phyloP scores from a whole-genome alignment of 2,888 invertebrate species.

The Helleia helle region DNA sequence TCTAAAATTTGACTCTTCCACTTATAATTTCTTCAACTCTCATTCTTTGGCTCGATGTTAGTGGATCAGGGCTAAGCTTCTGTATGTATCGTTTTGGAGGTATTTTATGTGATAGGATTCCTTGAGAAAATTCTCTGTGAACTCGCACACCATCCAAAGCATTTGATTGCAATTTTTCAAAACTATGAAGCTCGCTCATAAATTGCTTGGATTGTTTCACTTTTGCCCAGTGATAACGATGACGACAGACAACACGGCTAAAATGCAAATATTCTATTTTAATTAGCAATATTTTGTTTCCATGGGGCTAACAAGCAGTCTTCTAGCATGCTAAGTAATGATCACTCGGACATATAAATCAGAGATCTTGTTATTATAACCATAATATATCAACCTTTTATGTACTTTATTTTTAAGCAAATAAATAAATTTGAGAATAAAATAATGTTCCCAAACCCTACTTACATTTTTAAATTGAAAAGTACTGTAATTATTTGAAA shows the following conservation, averaged over 20 bases:
- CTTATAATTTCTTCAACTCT: slow-evolving; percentile 59
- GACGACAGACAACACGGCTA: slow-evolving; percentile 78
- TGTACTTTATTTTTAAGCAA: too few relatives aligned
- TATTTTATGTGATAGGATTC: slow-evolving; percentile 65
- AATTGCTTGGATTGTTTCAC: slow-evolving; percentile 72
- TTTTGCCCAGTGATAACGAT: slow-evolving; percentile 70
- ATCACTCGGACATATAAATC: too few relatives aligned
- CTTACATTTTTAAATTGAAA: too few relatives aligned
- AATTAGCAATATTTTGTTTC: too few relatives aligned
- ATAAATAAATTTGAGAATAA: too few relatives aligned
- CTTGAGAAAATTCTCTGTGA: slow-evolving; percentile 76
- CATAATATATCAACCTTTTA: too few relatives aligned
- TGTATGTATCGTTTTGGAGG: slow-evolving; percentile 58
- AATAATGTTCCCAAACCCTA: too few relatives aligned
- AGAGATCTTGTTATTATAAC: too few relatives aligned
- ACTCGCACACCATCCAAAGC: slow-evolving; percentile 78
- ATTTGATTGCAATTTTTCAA: slow-evolving; percentile 75
- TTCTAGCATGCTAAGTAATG: too few relatives aligned
- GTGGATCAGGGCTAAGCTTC: slow-evolving; percentile 53
- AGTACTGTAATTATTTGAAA: too few relatives aligned
- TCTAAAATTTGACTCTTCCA: slow-evolving; percentile 43
- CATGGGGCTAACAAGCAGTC: too few relatives aligned
- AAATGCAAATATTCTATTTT: too few relatives aligned
- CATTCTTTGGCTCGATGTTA: slow-evolving; percentile 51
- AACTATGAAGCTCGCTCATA: slow-evolving; percentile 74